These are phyloP conservation scores for Saturnia pavonia DNA, from an alignment of 2,888 invertebrate genomes.

Conservation along the genomic window DNA sequence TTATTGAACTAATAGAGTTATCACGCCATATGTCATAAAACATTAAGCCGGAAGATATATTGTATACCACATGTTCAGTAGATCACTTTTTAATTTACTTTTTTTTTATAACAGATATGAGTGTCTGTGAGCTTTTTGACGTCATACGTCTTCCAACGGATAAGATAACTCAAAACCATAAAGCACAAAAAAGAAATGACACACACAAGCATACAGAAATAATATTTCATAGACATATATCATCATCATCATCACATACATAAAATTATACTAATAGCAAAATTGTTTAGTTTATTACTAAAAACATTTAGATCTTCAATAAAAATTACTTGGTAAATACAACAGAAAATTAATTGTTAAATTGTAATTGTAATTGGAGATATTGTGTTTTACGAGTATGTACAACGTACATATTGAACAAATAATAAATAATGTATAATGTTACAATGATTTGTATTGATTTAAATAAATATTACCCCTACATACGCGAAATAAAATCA, in stretches of 20 bases:
- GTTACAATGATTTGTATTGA: neutral
- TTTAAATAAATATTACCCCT: neutral
- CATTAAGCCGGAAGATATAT: neutral
- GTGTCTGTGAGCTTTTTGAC: neutral
- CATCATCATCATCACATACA: too few relatives aligned
- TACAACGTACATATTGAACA: neutral
- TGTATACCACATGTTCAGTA: neutral
- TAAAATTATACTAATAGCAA: neutral
- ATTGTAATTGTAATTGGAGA: too few relatives aligned
- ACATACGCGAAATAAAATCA: neutral
- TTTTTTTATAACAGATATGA: too few relatives aligned
- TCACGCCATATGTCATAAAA: conserved; percentile 10
- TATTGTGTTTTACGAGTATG: too few relatives aligned
- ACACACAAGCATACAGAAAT: neutral
- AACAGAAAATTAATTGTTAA: neutral
- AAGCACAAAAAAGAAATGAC: neutral
- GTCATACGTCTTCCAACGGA: neutral
- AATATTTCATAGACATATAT: neutral
- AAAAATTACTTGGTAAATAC: neutral
- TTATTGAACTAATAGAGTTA: neutral
- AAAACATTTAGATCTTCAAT: neutral
- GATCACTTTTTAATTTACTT: neutral
- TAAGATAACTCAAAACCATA: neutral
- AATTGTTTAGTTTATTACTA: neutral
- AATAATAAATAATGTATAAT: neutral